Percentiles rank a stretch among this genome's conserved stretches.
Conservation (phyloP, 2,888 invertebrate species). For the Elmis aenea region DNA sequence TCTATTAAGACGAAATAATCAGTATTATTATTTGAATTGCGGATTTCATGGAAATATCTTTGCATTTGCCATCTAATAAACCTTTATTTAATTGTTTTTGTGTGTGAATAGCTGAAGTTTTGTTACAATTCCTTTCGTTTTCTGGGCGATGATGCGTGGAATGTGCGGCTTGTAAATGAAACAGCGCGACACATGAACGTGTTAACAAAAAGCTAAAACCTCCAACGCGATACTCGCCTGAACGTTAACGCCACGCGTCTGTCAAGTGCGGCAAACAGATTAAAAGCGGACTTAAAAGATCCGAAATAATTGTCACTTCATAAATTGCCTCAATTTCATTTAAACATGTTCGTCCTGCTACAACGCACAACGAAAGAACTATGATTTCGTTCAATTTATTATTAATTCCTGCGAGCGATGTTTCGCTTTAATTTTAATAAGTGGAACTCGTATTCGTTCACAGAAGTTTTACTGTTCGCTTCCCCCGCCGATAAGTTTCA, state of each 20-base stretch:
- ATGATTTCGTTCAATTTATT: slow-evolving; percentile 9
- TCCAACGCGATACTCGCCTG: too few species aligned
- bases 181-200: too few species aligned
- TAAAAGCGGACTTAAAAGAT: slow-evolving; percentile 34
- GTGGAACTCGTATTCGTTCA: slow-evolving; percentile 10
- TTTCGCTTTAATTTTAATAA: slow-evolving; percentile 16
- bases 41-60: too few species aligned
- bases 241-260: slow-evolving; percentile 28
- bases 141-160: too few species aligned
- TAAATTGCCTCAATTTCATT: slow-evolving; percentile 44
- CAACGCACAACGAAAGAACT: slow-evolving; percentile 14
- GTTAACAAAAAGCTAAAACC: too few species aligned
- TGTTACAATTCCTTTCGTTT: too few species aligned
- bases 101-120: too few species aligned
- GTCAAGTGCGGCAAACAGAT: slow-evolving; percentile 29
- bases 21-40: too few species aligned
- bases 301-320: slow-evolving; percentile 43
- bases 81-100: too few species aligned
- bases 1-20: too few species aligned
- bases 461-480: slow-evolving; percentile 12
- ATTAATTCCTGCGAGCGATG: slow-evolving; percentile 11
- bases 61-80: too few species aligned
- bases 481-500: slow-evolving; percentile 16
- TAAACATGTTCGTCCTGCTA: slow-evolving; percentile 35
- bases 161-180: too few species aligned